These are phyloP conservation scores for Onychomys leucogaster DNA, from an alignment of 2,797 vertebrate genomes.

Conservation along the genomic window DNA sequence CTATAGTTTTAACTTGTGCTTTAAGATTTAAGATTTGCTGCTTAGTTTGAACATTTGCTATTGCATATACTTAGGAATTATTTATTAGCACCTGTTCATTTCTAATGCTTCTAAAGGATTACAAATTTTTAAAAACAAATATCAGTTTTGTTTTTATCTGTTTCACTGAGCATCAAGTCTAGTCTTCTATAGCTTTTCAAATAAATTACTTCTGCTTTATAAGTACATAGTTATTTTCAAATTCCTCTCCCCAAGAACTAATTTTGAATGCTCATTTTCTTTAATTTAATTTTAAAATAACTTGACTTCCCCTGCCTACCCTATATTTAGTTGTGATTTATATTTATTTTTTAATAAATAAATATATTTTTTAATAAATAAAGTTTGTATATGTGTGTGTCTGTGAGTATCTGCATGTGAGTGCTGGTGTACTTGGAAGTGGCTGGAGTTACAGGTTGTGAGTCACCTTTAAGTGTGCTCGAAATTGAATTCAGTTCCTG, in stretches of 20 bases:
- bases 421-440: not conserved
- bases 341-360: not conserved
- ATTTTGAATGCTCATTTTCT: slow-evolving; percentile 30
- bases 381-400: not conserved
- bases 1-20: slow-evolving; percentile 41
- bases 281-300: not conserved
- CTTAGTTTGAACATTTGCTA: not conserved
- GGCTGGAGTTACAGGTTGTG: not conserved
- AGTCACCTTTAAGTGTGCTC: not conserved
- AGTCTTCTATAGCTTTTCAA: not conserved
- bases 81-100: slow-evolving; percentile 13
- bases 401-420: not conserved
- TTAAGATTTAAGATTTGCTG: slow-evolving; percentile 23
- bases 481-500: too few species aligned
- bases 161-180: not conserved
- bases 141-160: not conserved
- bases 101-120: slow-evolving; percentile 23
- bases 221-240: slow-evolving; percentile 56
- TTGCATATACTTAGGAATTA: slow-evolving; percentile 8
- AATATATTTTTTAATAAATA: too few species aligned
- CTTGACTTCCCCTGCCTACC: not conserved
- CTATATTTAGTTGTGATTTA: slow-evolving; percentile 17
- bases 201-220: not conserved
- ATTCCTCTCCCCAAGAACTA: not conserved
- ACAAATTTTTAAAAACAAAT: not conserved